phyloP scores from a whole-genome alignment of 2,888 invertebrate species.

The Nymphalis c-album region DNA sequence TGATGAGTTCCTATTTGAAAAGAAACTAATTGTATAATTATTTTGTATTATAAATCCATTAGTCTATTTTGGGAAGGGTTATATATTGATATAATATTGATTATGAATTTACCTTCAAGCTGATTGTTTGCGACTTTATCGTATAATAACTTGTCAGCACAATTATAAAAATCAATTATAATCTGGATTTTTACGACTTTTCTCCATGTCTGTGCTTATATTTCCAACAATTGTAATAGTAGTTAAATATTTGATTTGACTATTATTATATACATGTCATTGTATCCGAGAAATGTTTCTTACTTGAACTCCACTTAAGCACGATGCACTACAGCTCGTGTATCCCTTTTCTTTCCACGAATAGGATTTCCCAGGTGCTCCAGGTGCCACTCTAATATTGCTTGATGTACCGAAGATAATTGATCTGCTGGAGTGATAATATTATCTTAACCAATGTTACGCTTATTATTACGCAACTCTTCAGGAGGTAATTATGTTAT shows the following conservation, averaged over 20 bases:
- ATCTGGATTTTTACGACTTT: too few species aligned
- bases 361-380: constrained; percentile 89
- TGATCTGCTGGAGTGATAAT: constrained; percentile 53
- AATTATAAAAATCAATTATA: too few species aligned
- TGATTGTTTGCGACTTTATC: too few species aligned
- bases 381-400: constrained; percentile 85
- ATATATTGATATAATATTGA: too few species aligned
- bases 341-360: constrained; percentile 95
- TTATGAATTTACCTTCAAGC: too few species aligned
- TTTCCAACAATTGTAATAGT: too few species aligned
- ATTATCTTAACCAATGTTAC: too few species aligned
- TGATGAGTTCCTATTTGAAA: constrained; percentile 88
- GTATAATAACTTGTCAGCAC: too few species aligned
- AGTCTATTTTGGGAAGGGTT: too few species aligned
- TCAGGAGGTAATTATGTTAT: too few species aligned
- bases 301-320: constrained; percentile 90
- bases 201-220: too few species aligned
- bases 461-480: too few species aligned
- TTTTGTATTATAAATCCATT: background rate
- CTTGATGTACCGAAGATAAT: constrained; percentile 77
- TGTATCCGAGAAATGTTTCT: background rate
- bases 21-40: background rate
- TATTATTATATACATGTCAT: background rate
- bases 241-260: background rate
- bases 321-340: constrained; percentile 96